phyloP scores from a whole-genome alignment of 2,797 vertebrate genomes.

The Amphiprion clarkii region DNA sequence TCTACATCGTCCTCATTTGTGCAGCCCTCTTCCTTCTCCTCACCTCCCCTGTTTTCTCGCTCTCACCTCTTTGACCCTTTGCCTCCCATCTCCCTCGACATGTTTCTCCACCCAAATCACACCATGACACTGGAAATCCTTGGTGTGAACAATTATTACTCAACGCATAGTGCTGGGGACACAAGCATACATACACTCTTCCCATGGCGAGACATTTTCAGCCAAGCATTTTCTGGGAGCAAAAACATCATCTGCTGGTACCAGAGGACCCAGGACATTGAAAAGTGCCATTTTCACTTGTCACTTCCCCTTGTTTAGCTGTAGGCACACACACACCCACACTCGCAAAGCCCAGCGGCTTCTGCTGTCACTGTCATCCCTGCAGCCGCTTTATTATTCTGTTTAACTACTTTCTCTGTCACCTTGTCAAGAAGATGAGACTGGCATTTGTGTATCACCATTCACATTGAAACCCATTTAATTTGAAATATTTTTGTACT shows the following conservation, averaged over 20 bases:
- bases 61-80: constrained; percentile 33
- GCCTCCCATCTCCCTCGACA: constrained; percentile 3
- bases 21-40: not conserved
- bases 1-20: constrained; percentile 20
- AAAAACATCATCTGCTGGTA: constrained; percentile 26
- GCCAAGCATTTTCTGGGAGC: constrained; percentile 35
- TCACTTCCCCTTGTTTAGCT: constrained; percentile 67
- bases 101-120: constrained; percentile 33
- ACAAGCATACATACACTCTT: not conserved
- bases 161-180: not conserved
- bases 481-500: constrained; percentile 24
- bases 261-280: constrained; percentile 30
- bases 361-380: constrained; percentile 55
- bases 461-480: constrained; percentile 8
- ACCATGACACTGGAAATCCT: not conserved
- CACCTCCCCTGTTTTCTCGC: constrained; percentile 13
- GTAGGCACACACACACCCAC: constrained; percentile 63
- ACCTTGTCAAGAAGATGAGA: constrained; percentile 53
- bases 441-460: constrained; percentile 32
- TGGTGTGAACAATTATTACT: not conserved
- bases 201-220: constrained; percentile 15
- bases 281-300: constrained; percentile 59
- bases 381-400: constrained; percentile 51
- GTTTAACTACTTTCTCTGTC: constrained; percentile 55
- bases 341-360: constrained; percentile 55